Evolutionary conservation across 2,113 vertebrate genomes (phyloP).

Genomic region (Dromiciops gliroides): DNA sequence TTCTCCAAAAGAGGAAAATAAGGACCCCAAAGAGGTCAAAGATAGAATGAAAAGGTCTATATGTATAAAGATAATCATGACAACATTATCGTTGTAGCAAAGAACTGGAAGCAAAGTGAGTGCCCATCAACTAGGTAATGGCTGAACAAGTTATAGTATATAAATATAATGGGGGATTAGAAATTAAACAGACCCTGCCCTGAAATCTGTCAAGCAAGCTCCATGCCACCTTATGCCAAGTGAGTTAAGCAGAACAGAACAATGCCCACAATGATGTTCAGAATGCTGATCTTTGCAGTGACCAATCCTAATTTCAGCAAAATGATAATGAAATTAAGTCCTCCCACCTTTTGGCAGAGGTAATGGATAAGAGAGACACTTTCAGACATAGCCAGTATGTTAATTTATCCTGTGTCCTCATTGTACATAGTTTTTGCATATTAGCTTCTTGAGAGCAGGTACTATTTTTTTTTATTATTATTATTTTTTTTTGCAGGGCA

Average conservation of each 20-base stretch:
- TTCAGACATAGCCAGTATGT: neutral
- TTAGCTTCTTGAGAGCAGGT: neutral
- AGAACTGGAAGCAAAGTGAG: neutral
- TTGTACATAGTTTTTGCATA: neutral
- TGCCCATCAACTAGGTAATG: neutral
- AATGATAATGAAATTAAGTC: neutral
- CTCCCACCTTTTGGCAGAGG: neutral
- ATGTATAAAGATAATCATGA: neutral
- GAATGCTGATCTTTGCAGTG: neutral
- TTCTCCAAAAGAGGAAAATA: neutral
- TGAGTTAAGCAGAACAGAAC: neutral
- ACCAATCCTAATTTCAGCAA: neutral
- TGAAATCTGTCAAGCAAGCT: neutral
- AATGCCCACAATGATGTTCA: neutral
- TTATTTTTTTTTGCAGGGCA: too few relatives aligned
- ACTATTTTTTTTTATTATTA: too few relatives aligned
- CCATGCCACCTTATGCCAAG: neutral
- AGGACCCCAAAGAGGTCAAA: neutral
- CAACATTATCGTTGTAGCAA: neutral
- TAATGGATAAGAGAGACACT: neutral
- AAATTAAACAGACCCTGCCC: neutral
- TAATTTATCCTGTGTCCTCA: neutral
- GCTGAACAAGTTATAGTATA: neutral
- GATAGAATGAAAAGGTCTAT: neutral
- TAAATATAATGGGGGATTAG: neutral